These are phyloP conservation scores for Leucoraja ocellata DNA, from an alignment of 2,797 vertebrate species.

Conservation along the genomic window DNA sequence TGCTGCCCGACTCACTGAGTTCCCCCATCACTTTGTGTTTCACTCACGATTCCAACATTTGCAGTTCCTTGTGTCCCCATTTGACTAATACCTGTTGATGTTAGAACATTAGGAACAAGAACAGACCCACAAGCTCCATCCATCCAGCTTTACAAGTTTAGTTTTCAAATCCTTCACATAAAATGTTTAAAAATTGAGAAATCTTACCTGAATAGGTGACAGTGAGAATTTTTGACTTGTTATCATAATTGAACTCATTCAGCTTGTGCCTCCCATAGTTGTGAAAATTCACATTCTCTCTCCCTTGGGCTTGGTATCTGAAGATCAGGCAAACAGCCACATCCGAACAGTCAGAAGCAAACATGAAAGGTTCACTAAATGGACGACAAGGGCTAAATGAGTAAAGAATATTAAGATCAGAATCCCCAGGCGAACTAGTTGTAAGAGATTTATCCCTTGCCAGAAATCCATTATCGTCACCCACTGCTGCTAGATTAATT, in stretches of 20 bases:
- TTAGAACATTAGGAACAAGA: background rate
- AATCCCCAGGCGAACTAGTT: background rate
- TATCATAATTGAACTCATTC: conserved; percentile 58
- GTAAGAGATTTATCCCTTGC: conserved; percentile 43
- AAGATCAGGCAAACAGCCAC: conserved; percentile 56
- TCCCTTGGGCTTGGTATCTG: conserved; percentile 45
- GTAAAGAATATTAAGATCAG: conserved; percentile 46
- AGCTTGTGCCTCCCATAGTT: conserved; percentile 59
- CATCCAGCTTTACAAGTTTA: background rate
- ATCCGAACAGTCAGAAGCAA: conserved; percentile 47
- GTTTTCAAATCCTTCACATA: background rate
- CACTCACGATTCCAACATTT: no score
- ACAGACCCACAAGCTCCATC: background rate
- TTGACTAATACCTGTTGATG: background rate
- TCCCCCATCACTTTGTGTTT: no score
- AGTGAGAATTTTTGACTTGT: conserved; percentile 53
- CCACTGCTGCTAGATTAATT: conserved; percentile 56
- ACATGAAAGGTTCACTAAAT: conserved; percentile 56
- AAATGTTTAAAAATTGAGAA: no score
- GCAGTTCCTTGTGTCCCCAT: no score
- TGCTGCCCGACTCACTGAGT: no score
- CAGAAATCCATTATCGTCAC: conserved; percentile 54
- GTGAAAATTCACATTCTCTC: conserved; percentile 46
- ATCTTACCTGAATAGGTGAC: conserved; percentile 60
- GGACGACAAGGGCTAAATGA: conserved; percentile 61